Evolutionary conservation across 2,113 vertebrate species (phyloP), one percentile per base, ranked within the genome.

Genomic region (Eurystomus gularis): DNA sequence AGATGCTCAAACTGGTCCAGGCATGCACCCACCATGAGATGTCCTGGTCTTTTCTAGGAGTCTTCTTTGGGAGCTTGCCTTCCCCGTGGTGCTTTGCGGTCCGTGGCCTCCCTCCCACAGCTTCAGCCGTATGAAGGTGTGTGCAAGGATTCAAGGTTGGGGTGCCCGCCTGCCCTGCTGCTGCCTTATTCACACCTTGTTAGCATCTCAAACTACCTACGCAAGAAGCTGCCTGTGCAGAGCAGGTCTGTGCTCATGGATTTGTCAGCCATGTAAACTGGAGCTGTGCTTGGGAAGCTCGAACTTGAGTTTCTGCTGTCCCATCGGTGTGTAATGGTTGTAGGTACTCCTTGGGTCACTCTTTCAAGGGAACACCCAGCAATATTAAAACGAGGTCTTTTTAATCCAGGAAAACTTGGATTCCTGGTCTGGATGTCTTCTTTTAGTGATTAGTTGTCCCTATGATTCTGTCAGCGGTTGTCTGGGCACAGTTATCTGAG

Each of bases 81-180:
- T 69, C 62, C 39, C 14, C 7, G 9, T 25, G 20, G 33, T 16
- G 17, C 44, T 25, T 49, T 49, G 29, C 5, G 2, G 31, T 82
- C 17, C 0, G 1, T 51, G 44, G 46, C 39, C 23, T 82, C 46
- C 33, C 35, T 60, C 52, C 33, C 10, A 24, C 25, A 14, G 40
- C 24, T 49, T 61, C 20, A 60, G 70, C 62, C n/a, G n/a, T n/a
- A n/a, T 40, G 35, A 28, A 31, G 35, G 25, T 48, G 40, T 48
- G 14, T 3, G 1, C 0, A 2, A 57, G 35, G 31, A 42, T 72
- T 58, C 23, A 4, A 4, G 51, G 42, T 13, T 51, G 37, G 33
- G 37, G 14, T 65, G 49, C 40, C 42, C 1, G 3, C 10, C 19
- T 46, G 58, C 60, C 44, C 58, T 65, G 23, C 69, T 54, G 69